Percentiles rank a stretch among this genome's conserved stretches.
phyloP scores from a whole-genome alignment of 2,888 invertebrate species.

The Clostera curtula region DNA sequence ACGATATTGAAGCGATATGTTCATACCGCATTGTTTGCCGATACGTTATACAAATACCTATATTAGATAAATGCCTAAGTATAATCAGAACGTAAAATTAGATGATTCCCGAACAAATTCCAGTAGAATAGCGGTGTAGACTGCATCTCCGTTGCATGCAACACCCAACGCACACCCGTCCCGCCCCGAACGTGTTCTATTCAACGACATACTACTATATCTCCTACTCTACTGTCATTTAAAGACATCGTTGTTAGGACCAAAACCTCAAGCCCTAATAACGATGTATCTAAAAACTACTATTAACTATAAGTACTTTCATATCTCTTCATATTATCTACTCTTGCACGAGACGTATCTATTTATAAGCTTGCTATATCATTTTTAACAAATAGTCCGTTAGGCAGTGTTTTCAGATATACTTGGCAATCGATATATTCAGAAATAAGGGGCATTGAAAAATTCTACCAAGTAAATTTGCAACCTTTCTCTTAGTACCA shows the following conservation, averaged over 20 bases:
- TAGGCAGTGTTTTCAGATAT: too few species aligned
- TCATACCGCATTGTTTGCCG: too few species aligned
- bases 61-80: too few species aligned
- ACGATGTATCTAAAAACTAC: slow-evolving; percentile 25
- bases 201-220: slow-evolving; percentile 58
- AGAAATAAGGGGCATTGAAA: too few species aligned
- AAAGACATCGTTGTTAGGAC: too few species aligned
- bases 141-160: slow-evolving; percentile 30
- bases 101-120: slow-evolving; percentile 14
- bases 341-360: slow-evolving; percentile 36
- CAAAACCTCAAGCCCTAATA: too few species aligned
- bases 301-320: slow-evolving; percentile 31
- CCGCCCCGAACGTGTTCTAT: slow-evolving; percentile 69
- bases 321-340: slow-evolving; percentile 40
- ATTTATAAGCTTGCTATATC: slow-evolving; percentile 9
- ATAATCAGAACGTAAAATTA: background rate
- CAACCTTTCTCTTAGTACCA: too few species aligned
- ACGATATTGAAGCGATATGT: too few species aligned
- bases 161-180: slow-evolving; percentile 67
- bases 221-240: too few species aligned
- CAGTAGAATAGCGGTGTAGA: slow-evolving; percentile 25
- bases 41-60: too few species aligned
- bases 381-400: slow-evolving; percentile 1
- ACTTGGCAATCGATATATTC: too few species aligned
- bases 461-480: too few species aligned